A percentile compares a stretch with the other conserved stretches of the same genome.
These are phyloP conservation scores for Eristalis intricaria DNA, from an alignment of 2,888 invertebrate species.

Conservation along the genomic window DNA sequence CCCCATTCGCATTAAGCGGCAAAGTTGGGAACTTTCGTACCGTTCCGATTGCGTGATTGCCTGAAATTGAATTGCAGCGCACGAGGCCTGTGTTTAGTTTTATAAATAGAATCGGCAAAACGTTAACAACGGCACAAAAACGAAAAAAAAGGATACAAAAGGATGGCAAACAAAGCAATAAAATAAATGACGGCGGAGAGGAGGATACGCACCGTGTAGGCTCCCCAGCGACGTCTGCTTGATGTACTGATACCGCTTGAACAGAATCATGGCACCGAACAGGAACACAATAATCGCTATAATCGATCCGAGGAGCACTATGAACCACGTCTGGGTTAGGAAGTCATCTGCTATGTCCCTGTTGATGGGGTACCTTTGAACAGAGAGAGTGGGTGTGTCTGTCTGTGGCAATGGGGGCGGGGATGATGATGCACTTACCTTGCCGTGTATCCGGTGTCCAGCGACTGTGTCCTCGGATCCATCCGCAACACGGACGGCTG, in stretches of 20 bases:
- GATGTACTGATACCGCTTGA: conserved; percentile 87
- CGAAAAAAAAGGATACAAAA: conserved; percentile 54
- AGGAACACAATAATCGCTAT: conserved; percentile 91
- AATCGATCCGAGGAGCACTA: conserved; percentile 92
- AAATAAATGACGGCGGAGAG: conserved; percentile 38
- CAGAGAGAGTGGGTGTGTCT: neutral
- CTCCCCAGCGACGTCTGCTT: conserved; percentile 87
- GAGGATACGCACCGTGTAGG: conserved; percentile 81
- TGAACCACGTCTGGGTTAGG: conserved; percentile 94
- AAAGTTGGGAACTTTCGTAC: conserved; percentile 82
- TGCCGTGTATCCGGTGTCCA: conserved; percentile 81
- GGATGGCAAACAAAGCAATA: conserved; percentile 74
- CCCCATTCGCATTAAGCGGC: conserved; percentile 80
- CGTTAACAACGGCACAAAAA: conserved; percentile 55
- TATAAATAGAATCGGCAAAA: conserved; percentile 29
- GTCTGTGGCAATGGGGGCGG: neutral
- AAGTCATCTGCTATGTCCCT: conserved; percentile 86
- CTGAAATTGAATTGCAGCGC: conserved; percentile 76
- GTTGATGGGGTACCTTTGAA: conserved; percentile 82
- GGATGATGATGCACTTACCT: conserved; percentile 48
- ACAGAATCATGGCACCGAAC: conserved; percentile 91
- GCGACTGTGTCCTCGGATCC: conserved; percentile 83
- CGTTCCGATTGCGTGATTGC: conserved; percentile 82
- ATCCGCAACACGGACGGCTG: conserved; percentile 86
- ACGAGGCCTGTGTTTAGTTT: neutral